Conservation (phyloP, 2,113 vertebrate genomes). For the Athene noctua region DNA sequence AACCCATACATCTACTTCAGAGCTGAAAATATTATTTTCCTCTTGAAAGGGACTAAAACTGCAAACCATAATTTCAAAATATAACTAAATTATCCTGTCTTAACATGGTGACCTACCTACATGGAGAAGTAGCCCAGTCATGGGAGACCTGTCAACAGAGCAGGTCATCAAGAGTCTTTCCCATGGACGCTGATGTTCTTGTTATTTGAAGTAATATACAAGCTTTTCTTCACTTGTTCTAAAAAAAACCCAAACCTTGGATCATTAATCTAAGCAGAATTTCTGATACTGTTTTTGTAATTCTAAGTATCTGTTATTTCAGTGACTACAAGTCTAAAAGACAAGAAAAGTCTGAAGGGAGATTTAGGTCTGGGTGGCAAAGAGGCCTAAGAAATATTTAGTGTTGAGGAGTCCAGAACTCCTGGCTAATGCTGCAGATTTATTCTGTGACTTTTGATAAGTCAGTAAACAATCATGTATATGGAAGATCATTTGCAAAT, state of each 20-base stretch:
- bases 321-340: neutral
- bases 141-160: neutral
- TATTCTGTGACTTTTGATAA: neutral
- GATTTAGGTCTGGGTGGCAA: neutral
- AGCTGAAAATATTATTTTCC: neutral
- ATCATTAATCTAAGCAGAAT: neutral
- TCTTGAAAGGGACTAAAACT: neutral
- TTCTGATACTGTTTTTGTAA: neutral
- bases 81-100: neutral
- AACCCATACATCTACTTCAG: neutral
- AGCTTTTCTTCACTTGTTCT: neutral
- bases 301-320: neutral
- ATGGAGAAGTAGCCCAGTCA: neutral
- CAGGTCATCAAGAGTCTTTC: neutral
- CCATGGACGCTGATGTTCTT: neutral
- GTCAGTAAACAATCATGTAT: neutral
- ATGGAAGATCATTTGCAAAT: neutral
- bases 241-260: neutral
- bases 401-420: neutral
- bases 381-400: neutral
- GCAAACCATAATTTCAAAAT: neutral
- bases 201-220: neutral
- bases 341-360: neutral
- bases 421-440: neutral
- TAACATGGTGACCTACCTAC: neutral